phyloP scores from a whole-genome alignment of 2,113 vertebrate species.

The Barnardius zonarius region DNA sequence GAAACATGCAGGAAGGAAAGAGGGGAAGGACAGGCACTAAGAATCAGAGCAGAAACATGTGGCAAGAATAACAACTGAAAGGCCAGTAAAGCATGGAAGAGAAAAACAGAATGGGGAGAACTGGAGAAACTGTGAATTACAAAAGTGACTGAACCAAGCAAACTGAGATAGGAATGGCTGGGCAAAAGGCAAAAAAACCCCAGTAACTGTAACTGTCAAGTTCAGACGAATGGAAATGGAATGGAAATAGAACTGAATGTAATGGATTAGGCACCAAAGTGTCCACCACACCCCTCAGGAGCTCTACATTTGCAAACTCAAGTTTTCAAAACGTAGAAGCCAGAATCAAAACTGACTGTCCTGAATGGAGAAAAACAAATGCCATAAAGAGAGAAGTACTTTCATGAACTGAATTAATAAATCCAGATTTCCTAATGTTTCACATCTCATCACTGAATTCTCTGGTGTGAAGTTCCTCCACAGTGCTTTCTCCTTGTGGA shows the following conservation, averaged over 20 bases:
- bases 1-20: not conserved
- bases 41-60: not conserved
- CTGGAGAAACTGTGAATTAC: not conserved
- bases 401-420: not conserved
- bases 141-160: not conserved
- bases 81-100: not conserved
- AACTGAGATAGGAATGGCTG: not conserved
- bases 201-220: not conserved
- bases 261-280: not conserved
- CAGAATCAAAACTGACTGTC: not conserved
- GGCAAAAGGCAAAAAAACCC: not conserved
- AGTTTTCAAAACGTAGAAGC: not conserved
- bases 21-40: not conserved
- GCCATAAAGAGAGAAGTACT: not conserved
- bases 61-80: not conserved
- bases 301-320: not conserved
- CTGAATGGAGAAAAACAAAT: accelerated
- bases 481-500: not conserved
- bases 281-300: not conserved
- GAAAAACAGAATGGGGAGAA: not conserved
- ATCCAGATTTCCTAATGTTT: not conserved
- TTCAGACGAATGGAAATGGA: not conserved
- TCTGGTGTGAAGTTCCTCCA: not conserved
- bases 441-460: not conserved
- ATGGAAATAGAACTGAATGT: not conserved